Conservation (phyloP, 2,113 vertebrate species). For the Ciconia maguari region DNA sequence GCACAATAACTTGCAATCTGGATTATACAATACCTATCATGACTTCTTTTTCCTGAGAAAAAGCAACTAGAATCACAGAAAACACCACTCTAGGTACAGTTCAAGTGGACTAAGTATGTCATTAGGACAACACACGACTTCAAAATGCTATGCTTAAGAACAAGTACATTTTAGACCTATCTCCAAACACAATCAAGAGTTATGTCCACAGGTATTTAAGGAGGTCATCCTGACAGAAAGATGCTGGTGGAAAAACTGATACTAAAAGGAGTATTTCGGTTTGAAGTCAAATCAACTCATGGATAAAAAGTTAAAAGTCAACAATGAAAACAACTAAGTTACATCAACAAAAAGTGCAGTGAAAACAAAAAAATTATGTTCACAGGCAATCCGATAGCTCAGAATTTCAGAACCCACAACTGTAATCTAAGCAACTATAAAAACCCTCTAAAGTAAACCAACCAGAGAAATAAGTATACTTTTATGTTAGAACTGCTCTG, state of each 20-base stretch:
- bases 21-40: neutral
- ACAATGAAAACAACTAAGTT: neutral
- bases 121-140: neutral
- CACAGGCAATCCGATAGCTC: neutral
- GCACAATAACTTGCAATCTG: neutral
- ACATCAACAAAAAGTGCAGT: neutral
- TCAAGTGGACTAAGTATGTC: neutral
- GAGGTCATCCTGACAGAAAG: neutral
- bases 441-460: slow-evolving; percentile 9
- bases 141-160: neutral
- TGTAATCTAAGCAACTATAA: neutral
- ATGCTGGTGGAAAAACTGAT: neutral
- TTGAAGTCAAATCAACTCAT: neutral
- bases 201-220: neutral
- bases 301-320: neutral
- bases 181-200: neutral
- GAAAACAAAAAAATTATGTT: neutral
- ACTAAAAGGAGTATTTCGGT: neutral
- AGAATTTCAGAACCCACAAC: neutral
- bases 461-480: slow-evolving; percentile 9
- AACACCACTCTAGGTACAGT: neutral
- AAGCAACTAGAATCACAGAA: neutral
- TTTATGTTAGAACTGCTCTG: slow-evolving; percentile 38
- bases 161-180: neutral
- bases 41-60: neutral